These are phyloP conservation scores for Channa argus DNA, from an alignment of 2,113 vertebrate genomes.

Conservation along the genomic window DNA sequence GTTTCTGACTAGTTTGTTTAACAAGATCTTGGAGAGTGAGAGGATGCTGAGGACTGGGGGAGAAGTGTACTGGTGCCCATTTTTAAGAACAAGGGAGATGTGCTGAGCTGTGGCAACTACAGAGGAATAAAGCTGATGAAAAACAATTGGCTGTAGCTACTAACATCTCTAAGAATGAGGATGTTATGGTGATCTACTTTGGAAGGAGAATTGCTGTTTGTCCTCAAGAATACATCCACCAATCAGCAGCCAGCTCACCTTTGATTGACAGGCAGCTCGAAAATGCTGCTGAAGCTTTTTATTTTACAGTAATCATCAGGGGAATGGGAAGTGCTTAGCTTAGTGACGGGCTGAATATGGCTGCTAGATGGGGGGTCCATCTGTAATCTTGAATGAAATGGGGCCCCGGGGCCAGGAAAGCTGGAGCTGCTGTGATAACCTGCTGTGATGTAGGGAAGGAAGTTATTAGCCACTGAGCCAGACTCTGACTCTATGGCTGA, in stretches of 20 bases:
- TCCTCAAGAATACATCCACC: neutral
- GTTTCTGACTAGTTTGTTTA: too few species aligned
- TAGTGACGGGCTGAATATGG: neutral
- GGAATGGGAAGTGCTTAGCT: neutral
- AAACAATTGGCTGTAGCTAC: too few species aligned
- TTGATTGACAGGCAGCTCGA: neutral
- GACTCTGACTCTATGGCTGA: neutral
- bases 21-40: too few species aligned
- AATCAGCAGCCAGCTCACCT: neutral
- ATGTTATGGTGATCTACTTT: too few species aligned
- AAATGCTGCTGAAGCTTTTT: neutral
- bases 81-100: too few species aligned
- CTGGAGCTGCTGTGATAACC: neutral
- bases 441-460: neutral
- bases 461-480: neutral
- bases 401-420: conserved; percentile 1
- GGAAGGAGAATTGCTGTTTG: neutral
- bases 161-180: too few species aligned
- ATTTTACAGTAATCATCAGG: conserved; percentile 21
- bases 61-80: too few species aligned
- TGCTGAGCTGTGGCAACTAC: too few species aligned
- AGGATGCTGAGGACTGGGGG: too few species aligned
- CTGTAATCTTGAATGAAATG: conserved; percentile 5
- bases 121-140: too few species aligned
- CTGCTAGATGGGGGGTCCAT: neutral